Evolutionary conservation across 2,113 vertebrate species (phyloP).

Genomic region (Zosterops pallidus): DNA sequence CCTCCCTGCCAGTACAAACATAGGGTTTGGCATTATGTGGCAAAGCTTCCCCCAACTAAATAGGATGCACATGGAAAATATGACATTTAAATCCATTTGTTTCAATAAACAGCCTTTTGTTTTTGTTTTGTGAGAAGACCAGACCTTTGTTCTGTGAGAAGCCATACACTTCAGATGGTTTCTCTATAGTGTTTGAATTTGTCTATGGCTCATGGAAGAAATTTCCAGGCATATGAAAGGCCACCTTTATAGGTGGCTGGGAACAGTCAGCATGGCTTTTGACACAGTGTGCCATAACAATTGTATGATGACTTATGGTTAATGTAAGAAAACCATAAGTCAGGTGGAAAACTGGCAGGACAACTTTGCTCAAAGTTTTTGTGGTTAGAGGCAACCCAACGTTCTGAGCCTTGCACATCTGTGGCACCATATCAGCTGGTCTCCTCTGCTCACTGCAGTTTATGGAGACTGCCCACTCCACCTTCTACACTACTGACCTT

Average conservation of each 20-base stretch:
- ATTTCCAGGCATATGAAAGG: neutral
- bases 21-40: neutral
- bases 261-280: neutral
- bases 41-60: neutral
- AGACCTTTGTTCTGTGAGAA: neutral
- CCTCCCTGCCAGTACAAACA: neutral
- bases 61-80: neutral
- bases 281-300: neutral
- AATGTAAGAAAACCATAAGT: neutral
- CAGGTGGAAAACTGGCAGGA: neutral
- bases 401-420: neutral
- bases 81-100: neutral
- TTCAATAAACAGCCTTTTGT: neutral
- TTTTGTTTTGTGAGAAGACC: neutral
- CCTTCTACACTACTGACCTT: neutral
- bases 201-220: neutral
- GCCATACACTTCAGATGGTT: neutral
- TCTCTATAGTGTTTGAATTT: neutral
- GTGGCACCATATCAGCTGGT: neutral
- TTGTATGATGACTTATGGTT: neutral
- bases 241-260: neutral
- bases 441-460: neutral
- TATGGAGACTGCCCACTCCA: neutral
- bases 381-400: neutral
- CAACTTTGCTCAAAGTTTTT: neutral